Percentiles rank a stretch among this genome's conserved stretches.
Evolutionary conservation across 2,888 invertebrate species (phyloP).

Genomic region (Lycocerus yunnanus): DNA sequence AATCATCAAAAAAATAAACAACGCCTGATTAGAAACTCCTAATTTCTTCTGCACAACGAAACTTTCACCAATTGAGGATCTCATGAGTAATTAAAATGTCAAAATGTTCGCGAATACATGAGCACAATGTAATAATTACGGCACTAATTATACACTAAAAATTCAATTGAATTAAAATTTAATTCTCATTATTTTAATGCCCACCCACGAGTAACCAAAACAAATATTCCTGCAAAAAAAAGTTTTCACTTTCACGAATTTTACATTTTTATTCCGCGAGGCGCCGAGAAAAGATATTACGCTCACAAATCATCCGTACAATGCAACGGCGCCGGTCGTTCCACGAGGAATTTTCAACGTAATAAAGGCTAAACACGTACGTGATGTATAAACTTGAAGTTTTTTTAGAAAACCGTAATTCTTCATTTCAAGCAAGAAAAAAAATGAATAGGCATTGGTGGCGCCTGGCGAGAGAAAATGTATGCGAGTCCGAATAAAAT

Average conservation of each 20-base stretch:
- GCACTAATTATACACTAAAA: background rate
- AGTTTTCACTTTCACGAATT: background rate
- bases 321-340: background rate
- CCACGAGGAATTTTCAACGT: background rate
- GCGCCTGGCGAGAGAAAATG: background rate
- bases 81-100: conserved; percentile 3
- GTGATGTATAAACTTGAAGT: background rate
- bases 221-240: background rate
- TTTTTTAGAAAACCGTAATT: background rate
- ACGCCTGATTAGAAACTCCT: background rate
- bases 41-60: background rate
- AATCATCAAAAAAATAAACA: background rate
- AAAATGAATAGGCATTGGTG: background rate
- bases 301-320: background rate
- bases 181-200: background rate
- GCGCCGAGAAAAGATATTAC: background rate
- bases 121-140: conserved; percentile 3
- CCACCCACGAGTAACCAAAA: background rate
- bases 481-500: background rate
- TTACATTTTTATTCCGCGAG: background rate
- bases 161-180: background rate
- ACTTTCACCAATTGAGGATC: background rate
- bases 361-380: background rate
- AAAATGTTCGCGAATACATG: conserved; percentile 1
- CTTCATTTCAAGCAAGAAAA: background rate